A percentile compares a stretch with the other conserved stretches of the same genome.
phyloP scores from a whole-genome alignment of 2,888 invertebrate genomes.

The Julus scandinavius region DNA sequence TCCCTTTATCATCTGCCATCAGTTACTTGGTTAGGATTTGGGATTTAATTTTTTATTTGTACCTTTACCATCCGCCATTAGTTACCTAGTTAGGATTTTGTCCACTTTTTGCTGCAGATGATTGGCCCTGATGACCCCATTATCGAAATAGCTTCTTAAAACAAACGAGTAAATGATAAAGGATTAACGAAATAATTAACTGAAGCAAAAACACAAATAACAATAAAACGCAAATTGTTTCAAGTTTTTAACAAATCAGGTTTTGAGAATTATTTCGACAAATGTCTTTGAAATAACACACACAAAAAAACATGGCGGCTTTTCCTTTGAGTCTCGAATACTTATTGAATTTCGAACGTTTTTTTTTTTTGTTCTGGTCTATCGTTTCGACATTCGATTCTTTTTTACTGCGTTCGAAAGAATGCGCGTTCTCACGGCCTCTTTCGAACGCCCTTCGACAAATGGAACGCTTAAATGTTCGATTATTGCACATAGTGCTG shows the following conservation, averaged over 20 bases:
- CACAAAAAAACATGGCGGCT: not conserved
- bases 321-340: not conserved
- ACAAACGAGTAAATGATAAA: not conserved
- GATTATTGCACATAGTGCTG: too few relatives aligned
- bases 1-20: too few relatives aligned
- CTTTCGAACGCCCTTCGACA: not conserved
- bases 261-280: not conserved
- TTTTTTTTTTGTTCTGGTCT: too few relatives aligned
- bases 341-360: not conserved
- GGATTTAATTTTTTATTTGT: too few relatives aligned
- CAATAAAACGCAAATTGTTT: not conserved
- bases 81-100: too few relatives aligned
- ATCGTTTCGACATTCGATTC: too few relatives aligned
- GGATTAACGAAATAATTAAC: not conserved
- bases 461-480: too few relatives aligned
- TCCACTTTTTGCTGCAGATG: too few relatives aligned
- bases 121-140: constrained; percentile 43
- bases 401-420: not conserved
- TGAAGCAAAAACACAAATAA: not conserved
- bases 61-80: too few relatives aligned
- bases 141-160: constrained; percentile 44
- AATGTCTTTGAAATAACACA: too few relatives aligned
- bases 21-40: too few relatives aligned
- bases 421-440: not conserved
- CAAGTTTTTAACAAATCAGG: not conserved